Conservation (phyloP, 2,888 invertebrate genomes). For the Zaprionus lineosus region DNA sequence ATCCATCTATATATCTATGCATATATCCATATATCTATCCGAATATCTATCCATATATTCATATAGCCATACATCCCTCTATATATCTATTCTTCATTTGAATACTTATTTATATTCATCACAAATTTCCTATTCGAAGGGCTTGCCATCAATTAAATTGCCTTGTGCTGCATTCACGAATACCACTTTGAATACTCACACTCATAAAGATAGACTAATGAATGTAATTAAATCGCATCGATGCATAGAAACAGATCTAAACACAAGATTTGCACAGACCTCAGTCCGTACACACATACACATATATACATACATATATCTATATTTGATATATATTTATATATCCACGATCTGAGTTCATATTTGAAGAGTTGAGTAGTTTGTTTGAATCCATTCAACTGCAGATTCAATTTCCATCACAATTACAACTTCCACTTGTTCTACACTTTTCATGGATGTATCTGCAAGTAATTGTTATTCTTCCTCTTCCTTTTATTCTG, state of each 20-base stretch:
- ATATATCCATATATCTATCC: too few species aligned
- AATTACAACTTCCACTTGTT: conserved; percentile 54
- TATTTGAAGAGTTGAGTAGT: conserved; percentile 18
- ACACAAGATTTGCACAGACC: conserved; percentile 12
- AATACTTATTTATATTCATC: too few species aligned
- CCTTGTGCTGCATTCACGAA: too few species aligned
- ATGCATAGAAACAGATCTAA: conserved; percentile 67
- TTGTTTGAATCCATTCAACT: conserved; percentile 20
- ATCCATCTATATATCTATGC: too few species aligned
- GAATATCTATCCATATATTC: too few species aligned
- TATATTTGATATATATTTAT: conserved; percentile 18
- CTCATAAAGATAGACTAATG: conserved; percentile 39
- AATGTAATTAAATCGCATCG: conserved; percentile 79
- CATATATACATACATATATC: conserved; percentile 34
- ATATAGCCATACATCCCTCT: too few species aligned
- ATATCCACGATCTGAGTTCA: too few species aligned
- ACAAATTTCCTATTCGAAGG: too few species aligned
- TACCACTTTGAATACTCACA: conserved; percentile 1
- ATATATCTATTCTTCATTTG: too few species aligned
- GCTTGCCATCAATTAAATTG: too few species aligned
- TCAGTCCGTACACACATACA: conserved; percentile 23
- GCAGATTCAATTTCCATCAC: conserved; percentile 59
- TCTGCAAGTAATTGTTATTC: too few species aligned
- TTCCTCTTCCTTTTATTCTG: conserved; percentile 32
- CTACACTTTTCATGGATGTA: conserved; percentile 35